Evolutionary conservation across 2,888 invertebrate species (phyloP).

Genomic region (Chydorus sphaericus): DNA sequence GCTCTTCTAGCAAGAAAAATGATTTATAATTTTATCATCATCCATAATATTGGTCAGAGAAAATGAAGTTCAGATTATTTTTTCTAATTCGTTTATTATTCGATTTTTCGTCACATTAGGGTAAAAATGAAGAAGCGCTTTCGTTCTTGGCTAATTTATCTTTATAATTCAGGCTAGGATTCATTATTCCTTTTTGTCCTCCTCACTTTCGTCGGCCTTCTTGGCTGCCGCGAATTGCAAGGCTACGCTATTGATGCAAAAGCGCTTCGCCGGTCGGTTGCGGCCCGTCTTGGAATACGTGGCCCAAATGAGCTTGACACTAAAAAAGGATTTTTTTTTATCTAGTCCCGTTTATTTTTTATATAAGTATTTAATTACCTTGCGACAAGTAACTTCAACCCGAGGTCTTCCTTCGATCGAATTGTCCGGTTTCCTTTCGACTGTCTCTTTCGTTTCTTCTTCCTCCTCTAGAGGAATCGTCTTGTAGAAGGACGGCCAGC

Average conservation of each 20-base stretch:
- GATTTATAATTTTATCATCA: not conserved
- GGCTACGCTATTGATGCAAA: constrained; percentile 35
- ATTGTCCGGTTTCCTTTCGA: constrained; percentile 30
- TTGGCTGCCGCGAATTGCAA: constrained; percentile 26
- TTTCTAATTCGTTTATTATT: too few relatives aligned
- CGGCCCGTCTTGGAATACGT: constrained; percentile 40
- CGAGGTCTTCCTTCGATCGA: constrained; percentile 31
- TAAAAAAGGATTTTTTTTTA: constrained; percentile 18
- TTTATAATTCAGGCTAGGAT: too few relatives aligned
- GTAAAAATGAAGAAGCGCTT: too few relatives aligned
- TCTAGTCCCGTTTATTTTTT: not conserved
- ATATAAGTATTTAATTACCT: constrained; percentile 22
- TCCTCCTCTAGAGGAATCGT: constrained; percentile 21
- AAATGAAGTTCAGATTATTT: too few relatives aligned
- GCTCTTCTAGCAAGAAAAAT: not conserved
- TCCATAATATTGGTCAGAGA: too few relatives aligned
- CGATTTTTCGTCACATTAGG: too few relatives aligned
- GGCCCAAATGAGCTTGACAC: constrained; percentile 37
- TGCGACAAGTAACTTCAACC: constrained; percentile 34
- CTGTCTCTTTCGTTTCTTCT: constrained; percentile 22
- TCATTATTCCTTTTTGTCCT: too few relatives aligned
- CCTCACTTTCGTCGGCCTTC: not conserved
- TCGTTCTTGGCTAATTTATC: too few relatives aligned
- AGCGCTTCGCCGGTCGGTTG: constrained; percentile 36
- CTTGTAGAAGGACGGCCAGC: constrained; percentile 38